phyloP scores from a whole-genome alignment of 1,140 invertebrate genomes.

The Sinella curviseta region DNA sequence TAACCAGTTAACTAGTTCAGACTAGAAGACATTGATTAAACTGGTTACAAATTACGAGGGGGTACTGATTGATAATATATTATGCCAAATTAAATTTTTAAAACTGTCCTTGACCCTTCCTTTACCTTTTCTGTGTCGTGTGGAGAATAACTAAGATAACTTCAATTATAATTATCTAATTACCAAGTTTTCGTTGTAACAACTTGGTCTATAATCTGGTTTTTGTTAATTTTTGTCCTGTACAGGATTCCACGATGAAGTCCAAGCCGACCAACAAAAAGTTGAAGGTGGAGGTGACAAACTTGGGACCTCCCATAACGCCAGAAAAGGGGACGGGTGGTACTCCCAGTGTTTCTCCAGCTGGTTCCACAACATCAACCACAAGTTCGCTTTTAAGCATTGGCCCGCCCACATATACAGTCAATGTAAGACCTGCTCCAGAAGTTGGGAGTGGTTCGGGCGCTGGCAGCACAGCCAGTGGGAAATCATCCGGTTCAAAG shows the following conservation, averaged over 20 bases:
- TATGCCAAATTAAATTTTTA: too few species aligned
- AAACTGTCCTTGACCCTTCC: too few species aligned
- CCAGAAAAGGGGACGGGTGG: background rate
- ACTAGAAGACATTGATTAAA: too few species aligned
- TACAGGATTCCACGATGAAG: constrained; percentile 47
- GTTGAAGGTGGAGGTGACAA: constrained; percentile 31
- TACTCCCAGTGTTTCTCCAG: background rate
- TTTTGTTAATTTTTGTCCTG: background rate
- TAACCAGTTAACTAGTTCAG: too few species aligned
- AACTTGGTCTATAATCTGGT: too few species aligned
- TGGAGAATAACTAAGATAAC: too few species aligned
- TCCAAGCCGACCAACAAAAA: constrained; percentile 44
- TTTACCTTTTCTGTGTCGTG: too few species aligned
- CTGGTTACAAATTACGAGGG: too few species aligned
- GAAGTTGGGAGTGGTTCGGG: background rate
- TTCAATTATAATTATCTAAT: too few species aligned
- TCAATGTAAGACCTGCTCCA: background rate
- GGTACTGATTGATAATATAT: too few species aligned
- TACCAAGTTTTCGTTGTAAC: too few species aligned
- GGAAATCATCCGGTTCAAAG: background rate
- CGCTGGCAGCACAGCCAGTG: background rate
- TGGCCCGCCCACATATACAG: background rate
- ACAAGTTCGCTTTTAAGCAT: constrained; percentile 3
- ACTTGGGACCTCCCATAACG: background rate
- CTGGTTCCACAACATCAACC: background rate